Base-by-base conservation (phyloP, 2,888 invertebrate genomes). In the Proisotoma minuta region DNA sequence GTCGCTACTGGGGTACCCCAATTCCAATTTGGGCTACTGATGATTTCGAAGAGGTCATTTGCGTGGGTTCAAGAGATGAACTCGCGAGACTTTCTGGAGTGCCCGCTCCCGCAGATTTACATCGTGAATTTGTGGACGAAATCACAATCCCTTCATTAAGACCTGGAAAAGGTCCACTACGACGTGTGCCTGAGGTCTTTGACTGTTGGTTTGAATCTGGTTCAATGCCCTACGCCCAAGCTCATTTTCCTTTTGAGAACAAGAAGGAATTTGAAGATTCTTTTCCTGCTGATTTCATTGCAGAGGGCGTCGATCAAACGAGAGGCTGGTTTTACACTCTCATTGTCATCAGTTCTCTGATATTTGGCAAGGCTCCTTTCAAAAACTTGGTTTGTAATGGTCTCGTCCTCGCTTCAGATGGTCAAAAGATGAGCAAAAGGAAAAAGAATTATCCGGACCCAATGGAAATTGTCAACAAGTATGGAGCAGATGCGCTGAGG, bases 181-280 rank as follows among this genome's bases (percentile, higher is more conserved):
- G 83, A 67, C 84, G 99, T 59, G 87, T 99, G 3, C 77, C 87
- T 0, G 96, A 98, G 79, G 98, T 99, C 0, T 99, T 99, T 79
- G 99, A 99, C 79, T 99, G 99, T 77, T 99, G 99, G 99, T 99
- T 99, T 79, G 99, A 99, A 78, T 96, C 96, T 0, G 98, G 99
- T 3, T 93, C 95, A 22, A 99, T 99, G 99, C 99, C 99, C 0
- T 99, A 96, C 76, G 98, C 95, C 0, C 95, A 96, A 77, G 84
- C 86, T 74, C 96, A 97, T 79, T 99, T 91, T 78, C 99, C 99
- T 0, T 99, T 99, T 78, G 93, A 97, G 78, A 88, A 89, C 75
- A 83, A 83, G 71, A 68, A 89, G 76, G 87, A 89, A 60, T 97
- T 97, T 78, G 87, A 91, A 68, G 88, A 88, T 40, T 84, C 85